Base-by-base conservation (phyloP, 1,140 invertebrate species). In the Papilio polyxenes region DNA sequence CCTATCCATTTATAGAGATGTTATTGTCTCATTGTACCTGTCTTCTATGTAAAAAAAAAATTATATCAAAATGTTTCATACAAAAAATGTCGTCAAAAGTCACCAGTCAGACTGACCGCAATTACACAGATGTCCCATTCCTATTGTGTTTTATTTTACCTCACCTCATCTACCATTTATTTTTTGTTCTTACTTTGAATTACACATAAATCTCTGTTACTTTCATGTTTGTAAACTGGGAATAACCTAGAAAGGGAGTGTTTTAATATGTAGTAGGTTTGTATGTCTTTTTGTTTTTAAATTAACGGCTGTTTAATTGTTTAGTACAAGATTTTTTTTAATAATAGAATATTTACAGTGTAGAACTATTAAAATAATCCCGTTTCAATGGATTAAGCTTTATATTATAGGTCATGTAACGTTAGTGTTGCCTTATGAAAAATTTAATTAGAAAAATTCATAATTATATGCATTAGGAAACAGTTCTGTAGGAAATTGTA, bases 91-190 rank as follows among this genome's bases (percentile, higher is more conserved):
- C 78, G 59, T 37, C 23, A 49, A 44, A 53, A 23, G 75, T 77
- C 75, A 51, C 20, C 13, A 23, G 11, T 78, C 31, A 62, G 59
- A 48, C 78, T 85, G 84, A 85, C 82, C 82, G 86, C 82, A 88
- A 88, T 86, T 88, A 89, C 87, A 89, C 83, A 87, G 80, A 88
- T 86, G 86, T 85, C 82, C 85, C 84, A 86, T 89, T 86, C 85
- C 65, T 86, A 82, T 88, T 87, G 87, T 86, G 87, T 90, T 89
- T 90, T 85, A 89, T 89, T 90, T 88, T 49, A 69, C 62, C 78
- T 80, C 56, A 62, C 37, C 59, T 49, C 78, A 65, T 80, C 13
- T 10, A 44, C 5, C 77, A 59, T 10, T 69, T 31, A 11, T 9
- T 62, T 59, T 40, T 59, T 10, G 6, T 75, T n/a, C 10, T 62